A percentile compares a stretch with the other conserved stretches of the same genome.
Evolutionary conservation across 53 echinoderm and acorn worm genomes (phyloP).

Genomic region (Astropecten irregularis): DNA sequence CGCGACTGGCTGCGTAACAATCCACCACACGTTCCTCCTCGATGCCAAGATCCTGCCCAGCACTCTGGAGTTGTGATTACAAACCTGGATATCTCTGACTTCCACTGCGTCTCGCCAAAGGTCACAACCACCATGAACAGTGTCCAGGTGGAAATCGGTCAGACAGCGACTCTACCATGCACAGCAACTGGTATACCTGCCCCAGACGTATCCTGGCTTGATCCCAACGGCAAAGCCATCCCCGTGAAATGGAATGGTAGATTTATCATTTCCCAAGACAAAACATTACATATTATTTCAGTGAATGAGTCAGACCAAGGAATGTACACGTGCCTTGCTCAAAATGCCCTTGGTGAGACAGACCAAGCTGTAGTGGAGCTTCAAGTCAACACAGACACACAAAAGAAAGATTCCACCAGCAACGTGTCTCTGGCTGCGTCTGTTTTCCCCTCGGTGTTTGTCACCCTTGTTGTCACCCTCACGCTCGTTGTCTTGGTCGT

Average conservation of each 20-base stretch:
- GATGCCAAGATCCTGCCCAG: background rate
- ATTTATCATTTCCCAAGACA: background rate
- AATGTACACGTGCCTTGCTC: slow-evolving; percentile 11
- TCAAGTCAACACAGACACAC: background rate
- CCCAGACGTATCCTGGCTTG: slow-evolving; percentile 7
- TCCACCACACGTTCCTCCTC: background rate
- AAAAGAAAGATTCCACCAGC: background rate
- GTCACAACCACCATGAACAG: background rate
- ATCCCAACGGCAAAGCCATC: background rate
- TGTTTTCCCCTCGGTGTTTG: background rate
- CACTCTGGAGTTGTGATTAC: background rate
- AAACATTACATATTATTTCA: slow-evolving; percentile 6
- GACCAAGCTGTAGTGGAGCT: slow-evolving; percentile 4
- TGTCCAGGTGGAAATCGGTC: background rate
- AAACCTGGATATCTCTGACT: background rate
- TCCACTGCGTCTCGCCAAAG: slow-evolving; percentile 1
- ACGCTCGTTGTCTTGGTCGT: background rate
- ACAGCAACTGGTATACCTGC: slow-evolving; percentile 25
- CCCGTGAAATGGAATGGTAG: background rate
- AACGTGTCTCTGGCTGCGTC: background rate
- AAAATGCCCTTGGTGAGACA: background rate
- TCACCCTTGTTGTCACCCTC: slow-evolving; percentile 5
- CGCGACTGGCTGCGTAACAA: slow-evolving; percentile 51
- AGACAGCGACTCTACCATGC: slow-evolving; percentile 20
- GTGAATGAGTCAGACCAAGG: slow-evolving; percentile 14